Conservation (phyloP, 2,113 vertebrate species). For the Albula goreensis region DNA sequence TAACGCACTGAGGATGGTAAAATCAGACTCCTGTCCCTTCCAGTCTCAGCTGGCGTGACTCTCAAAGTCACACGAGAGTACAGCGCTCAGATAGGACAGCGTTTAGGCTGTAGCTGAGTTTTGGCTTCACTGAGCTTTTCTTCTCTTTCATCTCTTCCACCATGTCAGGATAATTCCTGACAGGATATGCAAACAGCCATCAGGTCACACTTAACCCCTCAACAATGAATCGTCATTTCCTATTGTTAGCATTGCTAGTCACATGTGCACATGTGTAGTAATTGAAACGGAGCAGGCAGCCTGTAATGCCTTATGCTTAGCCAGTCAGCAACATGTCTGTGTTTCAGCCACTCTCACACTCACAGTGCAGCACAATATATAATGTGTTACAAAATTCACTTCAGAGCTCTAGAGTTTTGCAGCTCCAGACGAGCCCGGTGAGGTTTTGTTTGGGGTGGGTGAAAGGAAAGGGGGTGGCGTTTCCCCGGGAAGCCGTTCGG, state of each 20-base stretch:
- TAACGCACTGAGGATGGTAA: not conserved
- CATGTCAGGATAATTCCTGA: not conserved
- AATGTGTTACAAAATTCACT: too few species aligned
- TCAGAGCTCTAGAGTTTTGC: too few species aligned
- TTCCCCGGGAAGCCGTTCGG: too few species aligned
- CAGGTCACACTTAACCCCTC: not conserved
- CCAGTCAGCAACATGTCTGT: not conserved
- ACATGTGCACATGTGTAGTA: too few species aligned
- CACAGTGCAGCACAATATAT: not conserved
- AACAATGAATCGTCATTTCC: not conserved
- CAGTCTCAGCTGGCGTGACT: not conserved
- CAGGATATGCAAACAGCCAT: not conserved
- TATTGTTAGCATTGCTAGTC: not conserved
- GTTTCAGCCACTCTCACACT: not conserved
- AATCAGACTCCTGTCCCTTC: not conserved
- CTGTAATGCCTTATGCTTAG: too few species aligned
- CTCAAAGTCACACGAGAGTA: not conserved
- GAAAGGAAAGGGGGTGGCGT: too few species aligned
- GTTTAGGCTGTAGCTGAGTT: not conserved
- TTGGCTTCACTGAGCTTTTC: too few species aligned
- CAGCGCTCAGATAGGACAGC: not conserved
- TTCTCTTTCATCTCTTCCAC: too few species aligned
- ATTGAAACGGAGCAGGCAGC: too few species aligned
- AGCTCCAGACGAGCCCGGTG: too few species aligned
- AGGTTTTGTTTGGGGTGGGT: too few species aligned